These are phyloP conservation scores for Sialis lutaria DNA, from an alignment of 2,888 invertebrate species.

Conservation along the genomic window DNA sequence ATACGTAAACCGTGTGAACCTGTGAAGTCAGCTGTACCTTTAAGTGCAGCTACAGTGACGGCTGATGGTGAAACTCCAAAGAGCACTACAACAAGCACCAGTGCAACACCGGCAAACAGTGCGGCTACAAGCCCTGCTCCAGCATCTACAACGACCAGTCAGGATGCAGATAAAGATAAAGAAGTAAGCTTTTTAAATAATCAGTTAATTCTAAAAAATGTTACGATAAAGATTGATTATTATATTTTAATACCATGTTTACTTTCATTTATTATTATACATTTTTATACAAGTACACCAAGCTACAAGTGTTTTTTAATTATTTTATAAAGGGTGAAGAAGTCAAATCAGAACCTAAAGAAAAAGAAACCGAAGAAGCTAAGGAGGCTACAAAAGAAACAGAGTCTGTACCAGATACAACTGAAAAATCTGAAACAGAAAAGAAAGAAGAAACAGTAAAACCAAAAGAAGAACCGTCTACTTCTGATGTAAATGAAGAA, in stretches of 20 bases:
- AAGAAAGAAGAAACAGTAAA: conserved; percentile 16
- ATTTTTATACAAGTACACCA: too few species aligned
- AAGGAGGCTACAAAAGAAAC: conserved; percentile 21
- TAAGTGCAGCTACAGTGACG: conserved; percentile 18
- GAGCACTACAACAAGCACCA: conserved; percentile 20
- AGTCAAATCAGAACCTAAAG: conserved; percentile 15
- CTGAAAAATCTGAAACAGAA: conserved; percentile 13
- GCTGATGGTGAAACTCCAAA: conserved; percentile 14
- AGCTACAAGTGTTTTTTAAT: conserved; percentile 13
- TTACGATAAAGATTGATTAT: too few species aligned
- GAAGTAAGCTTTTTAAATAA: conserved; percentile 17
- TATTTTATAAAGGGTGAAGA: conserved; percentile 13
- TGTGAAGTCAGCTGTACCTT: conserved; percentile 29
- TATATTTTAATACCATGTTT: too few species aligned
- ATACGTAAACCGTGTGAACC: conserved; percentile 67
- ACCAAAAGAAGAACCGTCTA: conserved; percentile 9
- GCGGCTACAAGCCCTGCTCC: conserved; percentile 29
- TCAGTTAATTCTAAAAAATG: too few species aligned
- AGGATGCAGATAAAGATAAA: conserved; percentile 27
- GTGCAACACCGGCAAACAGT: conserved; percentile 27
- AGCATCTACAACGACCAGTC: conserved; percentile 11
- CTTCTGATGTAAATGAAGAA: conserved; percentile 15
- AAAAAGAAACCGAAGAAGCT: conserved; percentile 18
- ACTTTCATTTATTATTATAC: too few species aligned
- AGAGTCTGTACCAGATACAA: conserved; percentile 23